phyloP scores from a whole-genome alignment of 2,888 invertebrate genomes.

The Emmelina monodactyla region DNA sequence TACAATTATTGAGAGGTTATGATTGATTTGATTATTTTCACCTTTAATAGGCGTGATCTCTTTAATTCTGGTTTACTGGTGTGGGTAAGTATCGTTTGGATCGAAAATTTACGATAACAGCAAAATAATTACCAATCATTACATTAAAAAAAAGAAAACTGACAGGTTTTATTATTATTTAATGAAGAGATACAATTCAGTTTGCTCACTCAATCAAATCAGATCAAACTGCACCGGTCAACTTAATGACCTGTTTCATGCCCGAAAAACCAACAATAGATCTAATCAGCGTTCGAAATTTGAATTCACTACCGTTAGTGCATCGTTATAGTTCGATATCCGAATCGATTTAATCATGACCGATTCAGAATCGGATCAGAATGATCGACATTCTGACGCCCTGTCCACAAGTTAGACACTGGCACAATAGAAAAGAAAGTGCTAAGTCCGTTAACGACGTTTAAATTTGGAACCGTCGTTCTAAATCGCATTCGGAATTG shows the following conservation, averaged over 20 bases:
- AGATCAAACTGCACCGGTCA: too few relatives aligned
- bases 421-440: constrained; percentile 57
- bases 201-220: too few relatives aligned
- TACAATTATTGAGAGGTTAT: background rate
- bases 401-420: constrained; percentile 35
- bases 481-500: constrained; percentile 4
- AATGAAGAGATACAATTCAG: too few relatives aligned
- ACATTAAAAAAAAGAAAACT: too few relatives aligned
- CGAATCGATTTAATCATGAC: constrained; percentile 39
- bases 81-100: too few relatives aligned
- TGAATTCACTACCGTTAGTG: constrained; percentile 39
- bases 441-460: constrained; percentile 41
- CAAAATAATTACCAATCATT: too few relatives aligned
- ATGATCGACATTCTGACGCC: constrained; percentile 52
- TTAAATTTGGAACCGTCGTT: constrained; percentile 31
- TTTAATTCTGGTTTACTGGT: too few relatives aligned
- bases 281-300: constrained; percentile 43
- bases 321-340: constrained; percentile 18
- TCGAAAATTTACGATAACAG: too few relatives aligned
- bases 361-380: constrained; percentile 40
- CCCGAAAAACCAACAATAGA: constrained; percentile 35
- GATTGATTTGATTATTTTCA: too few relatives aligned
- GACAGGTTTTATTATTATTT: too few relatives aligned
- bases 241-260: constrained; percentile 31
- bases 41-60: too few relatives aligned